phyloP scores from a whole-genome alignment of 2,888 invertebrate genomes.

The Corbicula japonica region DNA sequence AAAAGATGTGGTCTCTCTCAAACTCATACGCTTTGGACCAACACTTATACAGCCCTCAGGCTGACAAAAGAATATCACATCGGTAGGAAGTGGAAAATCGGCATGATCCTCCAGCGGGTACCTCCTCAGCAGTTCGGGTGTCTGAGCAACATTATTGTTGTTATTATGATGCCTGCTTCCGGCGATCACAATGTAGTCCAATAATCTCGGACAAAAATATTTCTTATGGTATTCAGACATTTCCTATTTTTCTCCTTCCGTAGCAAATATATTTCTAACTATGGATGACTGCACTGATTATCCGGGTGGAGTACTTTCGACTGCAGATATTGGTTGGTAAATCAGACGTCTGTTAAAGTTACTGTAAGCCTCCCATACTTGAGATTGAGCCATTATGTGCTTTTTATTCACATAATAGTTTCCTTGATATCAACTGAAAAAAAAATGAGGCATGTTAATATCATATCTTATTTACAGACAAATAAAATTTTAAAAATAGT shows the following conservation, averaged over 20 bases:
- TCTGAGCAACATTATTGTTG: conserved; percentile 89
- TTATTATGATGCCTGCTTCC: conserved; percentile 92
- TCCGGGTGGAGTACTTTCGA: conserved; percentile 1
- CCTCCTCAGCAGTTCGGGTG: conserved; percentile 95
- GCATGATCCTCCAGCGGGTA: conserved; percentile 98
- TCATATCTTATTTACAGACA: no score
- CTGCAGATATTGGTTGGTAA: not conserved
- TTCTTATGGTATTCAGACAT: conserved; percentile 79
- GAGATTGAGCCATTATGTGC: not conserved
- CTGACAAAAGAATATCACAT: conserved; percentile 99
- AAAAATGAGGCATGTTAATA: no score
- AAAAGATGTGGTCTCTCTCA: conserved; percentile 97
- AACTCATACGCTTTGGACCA: conserved; percentile 91
- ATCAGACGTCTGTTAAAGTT: not conserved
- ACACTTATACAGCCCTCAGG: conserved; percentile 98
- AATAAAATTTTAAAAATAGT: no score
- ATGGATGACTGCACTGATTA: not conserved
- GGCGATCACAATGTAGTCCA: conserved; percentile 98
- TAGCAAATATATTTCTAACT: not conserved
- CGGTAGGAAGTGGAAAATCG: conserved; percentile 98
- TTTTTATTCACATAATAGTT: not conserved
- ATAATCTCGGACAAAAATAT: conserved; percentile 89
- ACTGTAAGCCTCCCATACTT: not conserved
- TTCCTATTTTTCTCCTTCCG: no score
- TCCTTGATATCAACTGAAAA: no score